These are phyloP conservation scores for Botrylloides violaceus DNA, from an alignment of 23 tunicate species.

Conservation along the genomic window DNA sequence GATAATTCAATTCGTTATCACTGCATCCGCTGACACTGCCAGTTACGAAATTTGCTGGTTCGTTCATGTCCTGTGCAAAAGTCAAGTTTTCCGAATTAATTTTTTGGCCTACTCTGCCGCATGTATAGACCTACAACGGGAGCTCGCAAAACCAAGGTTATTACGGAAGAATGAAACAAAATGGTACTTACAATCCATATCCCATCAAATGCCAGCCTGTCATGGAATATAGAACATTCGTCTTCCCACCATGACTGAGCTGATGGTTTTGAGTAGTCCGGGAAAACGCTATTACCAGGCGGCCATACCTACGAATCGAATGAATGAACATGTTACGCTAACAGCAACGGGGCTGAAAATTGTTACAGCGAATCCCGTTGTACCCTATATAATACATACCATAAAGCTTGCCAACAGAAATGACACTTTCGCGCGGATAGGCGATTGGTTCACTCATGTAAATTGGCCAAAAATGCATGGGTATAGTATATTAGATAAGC, in stretches of 20 bases:
- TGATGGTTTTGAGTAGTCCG: slow-evolving; percentile 84
- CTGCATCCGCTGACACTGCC: slow-evolving; percentile 81
- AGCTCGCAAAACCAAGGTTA: no score
- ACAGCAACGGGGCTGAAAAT: no score
- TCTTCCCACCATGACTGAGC: slow-evolving; percentile 89
- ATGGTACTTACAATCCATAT: slow-evolving; percentile 88
- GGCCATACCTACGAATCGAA: slow-evolving; percentile 75
- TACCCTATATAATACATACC: no score
- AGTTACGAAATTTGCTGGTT: slow-evolving; percentile 94
- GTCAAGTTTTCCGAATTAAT: not conserved
- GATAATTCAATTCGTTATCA: slow-evolving; percentile 59
- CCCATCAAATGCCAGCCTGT: slow-evolving; percentile 78
- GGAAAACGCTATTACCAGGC: slow-evolving; percentile 89
- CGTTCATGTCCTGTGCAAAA: slow-evolving; percentile 87
- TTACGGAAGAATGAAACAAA: no score
- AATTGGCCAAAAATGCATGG: no score
- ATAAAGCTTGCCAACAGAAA: no score
- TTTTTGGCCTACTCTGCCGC: no score
- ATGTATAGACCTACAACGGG: no score
- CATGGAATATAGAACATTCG: slow-evolving; percentile 66
- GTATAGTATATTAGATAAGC: no score
- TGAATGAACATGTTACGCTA: not conserved
- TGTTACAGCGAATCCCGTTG: no score
- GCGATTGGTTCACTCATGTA: no score
- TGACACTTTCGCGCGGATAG: no score